Base-by-base conservation (phyloP, 2,113 vertebrate species). In the Lepus europaeus region DNA sequence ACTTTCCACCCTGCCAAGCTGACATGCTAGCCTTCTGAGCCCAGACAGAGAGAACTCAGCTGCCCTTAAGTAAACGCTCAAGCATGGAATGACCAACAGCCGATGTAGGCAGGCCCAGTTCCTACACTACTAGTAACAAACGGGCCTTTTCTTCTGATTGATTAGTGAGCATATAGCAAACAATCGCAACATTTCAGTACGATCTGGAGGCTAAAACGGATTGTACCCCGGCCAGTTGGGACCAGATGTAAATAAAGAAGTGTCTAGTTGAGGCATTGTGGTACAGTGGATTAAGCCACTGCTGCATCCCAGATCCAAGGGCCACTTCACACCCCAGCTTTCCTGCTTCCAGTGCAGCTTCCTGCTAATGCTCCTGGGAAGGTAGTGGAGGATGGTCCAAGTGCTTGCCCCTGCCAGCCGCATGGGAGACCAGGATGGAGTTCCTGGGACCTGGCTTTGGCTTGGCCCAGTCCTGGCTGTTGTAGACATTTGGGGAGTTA, bases 11-110 rank as follows among this genome's bases (percentile, higher is more conserved):
- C 90, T 81, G 70, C 9, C 19, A 64, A 92, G 89, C 51, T 74
- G 81, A 89, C 95, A 81, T 81, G 36, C 69, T 51, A 69, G 33
- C 29, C 23, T 59, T 93, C 86, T 92, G 70, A 87, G 73, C 36
- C 12, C 39, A 91, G 61, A 33, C 16, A 80, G 82, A 93, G 25
- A 94, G 64, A 68, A 81, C 74, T 74, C n/a, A 94, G 29, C 39
- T 82, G 6, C 39, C 63, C 79, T 66, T 74, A 85, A 89, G 29
- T 53, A 90, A 83, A 56, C 76, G 49, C 22, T 82, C 14, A 77
- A 59, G 68, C 3, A 27, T 25, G 19, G 51, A 77, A 12, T 76
- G 45, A 66, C n/a, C 23, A 83, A 49, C 3, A 77, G 72, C 45
- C 1, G 36, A 22, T 33, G 31, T 14, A 33, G 2, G 22, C 2